Evolutionary conservation across 2,888 invertebrate species (phyloP), one percentile per base, ranked within the genome.

Genomic region (Cerastis leucographa): DNA sequence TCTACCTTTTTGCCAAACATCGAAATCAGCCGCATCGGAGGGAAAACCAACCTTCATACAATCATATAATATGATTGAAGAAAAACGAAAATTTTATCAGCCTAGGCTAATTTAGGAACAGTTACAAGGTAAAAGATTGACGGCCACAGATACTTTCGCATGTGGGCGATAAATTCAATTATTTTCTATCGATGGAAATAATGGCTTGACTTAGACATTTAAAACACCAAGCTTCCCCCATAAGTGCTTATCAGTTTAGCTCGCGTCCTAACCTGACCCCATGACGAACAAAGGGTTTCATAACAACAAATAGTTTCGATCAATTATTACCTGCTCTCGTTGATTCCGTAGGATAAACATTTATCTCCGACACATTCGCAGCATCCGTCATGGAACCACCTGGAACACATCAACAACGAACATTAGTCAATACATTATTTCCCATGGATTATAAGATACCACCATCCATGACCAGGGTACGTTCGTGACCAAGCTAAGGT

Each of bases 351-450:
- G 92, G 98, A 98, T 84, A 99, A 97, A 92, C 99, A 99, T 67
- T 98, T 98, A 84, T 98, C 97, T 1, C 99, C 99, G 70, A 99
- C 97, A 92, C 99, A 99, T 94, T 99, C 98, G 93, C 99, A 99
- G 92, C 99, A 99, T 1, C 99, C 99, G 91, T 99, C 98, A 94
- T 99, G 99, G 95, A 99, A 99, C 99, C 99, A 99, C 89, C 99
- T 97, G 96, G 97, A 99, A 94, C 19, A 19, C 12, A 66, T 19
- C 5, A 46, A 74, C 17, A 67, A 51, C 17, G 22, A 29, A 40
- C 17, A 51, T 80, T 35, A 83, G 42, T 14, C 9, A 44, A 22
- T 6, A 19, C 7, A 42, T 8, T 29, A 71, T 22, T 25, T 40
- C 2, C 25, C 25, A 42, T 12, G 1, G 35, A 51, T n/a, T 22